Conservation (phyloP, 2,888 invertebrate species). For the Magallana nippona region DNA sequence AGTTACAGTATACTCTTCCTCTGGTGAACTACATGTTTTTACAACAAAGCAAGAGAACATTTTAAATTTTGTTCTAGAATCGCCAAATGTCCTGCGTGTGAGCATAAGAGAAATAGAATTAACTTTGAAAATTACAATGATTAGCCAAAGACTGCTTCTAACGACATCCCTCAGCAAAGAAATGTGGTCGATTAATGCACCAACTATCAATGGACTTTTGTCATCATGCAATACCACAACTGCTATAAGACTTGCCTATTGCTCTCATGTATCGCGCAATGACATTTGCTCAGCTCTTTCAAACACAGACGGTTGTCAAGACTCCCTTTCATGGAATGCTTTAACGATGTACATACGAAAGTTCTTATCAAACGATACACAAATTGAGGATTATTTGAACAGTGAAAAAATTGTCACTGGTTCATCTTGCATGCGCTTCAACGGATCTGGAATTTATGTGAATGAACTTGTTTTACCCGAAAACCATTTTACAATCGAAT, state of each 20-base stretch:
- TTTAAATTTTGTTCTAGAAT: slow-evolving; percentile 51
- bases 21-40: slow-evolving; percentile 47
- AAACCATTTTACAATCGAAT: slow-evolving; percentile 61
- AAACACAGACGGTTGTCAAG: slow-evolving; percentile 54
- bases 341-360: slow-evolving; percentile 50
- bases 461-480: slow-evolving; percentile 54
- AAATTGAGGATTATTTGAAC: slow-evolving; percentile 50
- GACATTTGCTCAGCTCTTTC: slow-evolving; percentile 51
- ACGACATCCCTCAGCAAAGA: slow-evolving; percentile 51
- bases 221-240: slow-evolving; percentile 57
- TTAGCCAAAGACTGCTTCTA: slow-evolving; percentile 53
- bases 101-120: slow-evolving; percentile 50
- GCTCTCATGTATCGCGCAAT: slow-evolving; percentile 48
- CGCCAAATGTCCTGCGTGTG: slow-evolving; percentile 53
- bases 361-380: slow-evolving; percentile 45
- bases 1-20: slow-evolving; percentile 37
- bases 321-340: slow-evolving; percentile 50
- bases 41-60: slow-evolving; percentile 49
- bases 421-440: slow-evolving; percentile 59
- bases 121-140: slow-evolving; percentile 50
- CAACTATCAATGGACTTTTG: slow-evolving; percentile 53
- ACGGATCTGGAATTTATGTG: slow-evolving; percentile 56
- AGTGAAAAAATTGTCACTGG: slow-evolving; percentile 50
- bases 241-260: slow-evolving; percentile 52
- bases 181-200: slow-evolving; percentile 50